Evolutionary conservation across 2,888 invertebrate genomes (phyloP).

Genomic region (Actias luna): DNA sequence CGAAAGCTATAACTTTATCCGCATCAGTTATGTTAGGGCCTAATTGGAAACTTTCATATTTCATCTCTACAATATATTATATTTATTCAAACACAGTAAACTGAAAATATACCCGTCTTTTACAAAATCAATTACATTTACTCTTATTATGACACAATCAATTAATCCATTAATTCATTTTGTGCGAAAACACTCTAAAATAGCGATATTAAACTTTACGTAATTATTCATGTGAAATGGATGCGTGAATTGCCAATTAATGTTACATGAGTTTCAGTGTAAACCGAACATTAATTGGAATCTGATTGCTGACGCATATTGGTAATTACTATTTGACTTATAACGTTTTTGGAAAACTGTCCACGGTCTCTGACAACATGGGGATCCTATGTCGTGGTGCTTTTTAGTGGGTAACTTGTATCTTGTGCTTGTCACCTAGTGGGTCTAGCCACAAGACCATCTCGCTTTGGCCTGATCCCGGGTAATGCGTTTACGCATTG

Average conservation of each 20-base stretch:
- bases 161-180: background rate
- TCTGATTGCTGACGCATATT: background rate
- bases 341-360: background rate
- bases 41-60: background rate
- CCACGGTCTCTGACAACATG: too few species aligned
- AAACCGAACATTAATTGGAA: conserved; percentile 6
- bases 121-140: background rate
- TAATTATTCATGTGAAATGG: conserved; percentile 9
- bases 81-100: too few species aligned
- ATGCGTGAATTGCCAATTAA: conserved; percentile 7
- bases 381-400: too few species aligned
- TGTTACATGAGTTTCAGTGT: conserved; percentile 4
- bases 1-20: background rate
- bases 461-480: too few species aligned
- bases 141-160: background rate
- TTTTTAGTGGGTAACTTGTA: too few species aligned
- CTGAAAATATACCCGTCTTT: background rate
- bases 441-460: too few species aligned
- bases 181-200: conserved; percentile 4
- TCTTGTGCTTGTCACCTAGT: too few species aligned
- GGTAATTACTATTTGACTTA: background rate
- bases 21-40: background rate
- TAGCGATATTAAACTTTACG: background rate
- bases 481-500: too few species aligned
- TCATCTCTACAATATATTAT: background rate